Conservation (phyloP, 2,113 vertebrate species). For the Tupaia chinensis region DNA sequence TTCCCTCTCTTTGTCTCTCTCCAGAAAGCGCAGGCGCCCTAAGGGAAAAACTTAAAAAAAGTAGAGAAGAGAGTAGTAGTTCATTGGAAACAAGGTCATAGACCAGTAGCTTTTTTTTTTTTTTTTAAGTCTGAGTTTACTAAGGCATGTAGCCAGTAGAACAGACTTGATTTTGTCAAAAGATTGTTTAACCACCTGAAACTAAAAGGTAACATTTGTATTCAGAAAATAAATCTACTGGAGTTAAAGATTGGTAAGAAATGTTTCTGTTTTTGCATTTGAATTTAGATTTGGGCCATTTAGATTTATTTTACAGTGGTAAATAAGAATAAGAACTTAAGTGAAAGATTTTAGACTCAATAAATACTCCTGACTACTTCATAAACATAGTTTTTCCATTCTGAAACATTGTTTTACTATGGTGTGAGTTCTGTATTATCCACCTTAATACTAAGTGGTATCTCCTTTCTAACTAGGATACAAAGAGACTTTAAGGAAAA, state of each 20-base stretch:
- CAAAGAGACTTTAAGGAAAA: conserved; percentile 46
- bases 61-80: not conserved
- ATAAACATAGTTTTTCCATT: not conserved
- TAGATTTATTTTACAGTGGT: conserved; percentile 6
- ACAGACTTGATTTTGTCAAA: not conserved
- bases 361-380: not conserved
- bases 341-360: not conserved
- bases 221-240: conserved; percentile 40
- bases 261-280: conserved; percentile 11
- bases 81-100: not conserved
- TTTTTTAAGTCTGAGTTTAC: not conserved
- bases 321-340: conserved; percentile 46
- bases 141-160: not conserved
- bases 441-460: conserved; percentile 42
- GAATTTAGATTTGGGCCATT: not conserved
- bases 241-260: not conserved
- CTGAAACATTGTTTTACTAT: conserved; percentile 48
- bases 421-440: conserved; percentile 32
- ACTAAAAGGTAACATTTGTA: not conserved
- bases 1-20: too few species aligned
- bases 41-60: not conserved
- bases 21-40: too few species aligned
- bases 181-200: conserved; percentile 1
- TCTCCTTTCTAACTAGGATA: not conserved
- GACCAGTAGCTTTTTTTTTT: not conserved